phyloP scores from a whole-genome alignment of 2,888 invertebrate genomes.

The Ophion ventricosus region DNA sequence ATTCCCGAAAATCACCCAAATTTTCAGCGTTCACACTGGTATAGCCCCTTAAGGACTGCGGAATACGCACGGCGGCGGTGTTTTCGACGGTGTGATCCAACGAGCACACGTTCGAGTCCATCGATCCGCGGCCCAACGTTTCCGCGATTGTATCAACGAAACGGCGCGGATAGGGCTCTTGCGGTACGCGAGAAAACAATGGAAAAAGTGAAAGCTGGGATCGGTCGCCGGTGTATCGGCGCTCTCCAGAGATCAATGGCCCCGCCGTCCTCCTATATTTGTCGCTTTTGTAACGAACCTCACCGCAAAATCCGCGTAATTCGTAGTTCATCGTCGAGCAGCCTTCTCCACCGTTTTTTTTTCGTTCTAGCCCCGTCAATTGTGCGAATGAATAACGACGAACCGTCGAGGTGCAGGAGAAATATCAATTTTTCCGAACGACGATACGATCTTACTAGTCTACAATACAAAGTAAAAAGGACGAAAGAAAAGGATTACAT shows the following conservation, averaged over 20 bases:
- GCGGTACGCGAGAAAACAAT: conserved; percentile 48
- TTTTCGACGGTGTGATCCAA: conserved; percentile 5
- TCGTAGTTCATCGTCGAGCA: neutral
- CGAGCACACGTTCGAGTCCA: conserved; percentile 53
- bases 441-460: too few relatives aligned
- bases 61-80: neutral
- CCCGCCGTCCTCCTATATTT: conserved; percentile 5
- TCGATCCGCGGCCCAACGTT: conserved; percentile 63
- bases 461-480: too few relatives aligned
- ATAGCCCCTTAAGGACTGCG: neutral
- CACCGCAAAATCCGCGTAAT: too few relatives aligned
- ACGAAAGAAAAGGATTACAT: too few relatives aligned
- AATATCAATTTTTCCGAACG: neutral
- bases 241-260: conserved; percentile 47
- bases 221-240: conserved; percentile 10
- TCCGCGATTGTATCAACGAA: conserved; percentile 62
- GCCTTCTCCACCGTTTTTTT: neutral
- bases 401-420: neutral
- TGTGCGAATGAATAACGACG: neutral
- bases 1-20: too few relatives aligned
- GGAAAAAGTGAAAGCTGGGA: conserved; percentile 67
- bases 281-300: conserved; percentile 6
- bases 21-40: too few relatives aligned
- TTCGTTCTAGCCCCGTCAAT: neutral
- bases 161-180: conserved; percentile 18